phyloP scores from a whole-genome alignment of 1,140 invertebrate genomes.

The Hydropsyche tenuis region DNA sequence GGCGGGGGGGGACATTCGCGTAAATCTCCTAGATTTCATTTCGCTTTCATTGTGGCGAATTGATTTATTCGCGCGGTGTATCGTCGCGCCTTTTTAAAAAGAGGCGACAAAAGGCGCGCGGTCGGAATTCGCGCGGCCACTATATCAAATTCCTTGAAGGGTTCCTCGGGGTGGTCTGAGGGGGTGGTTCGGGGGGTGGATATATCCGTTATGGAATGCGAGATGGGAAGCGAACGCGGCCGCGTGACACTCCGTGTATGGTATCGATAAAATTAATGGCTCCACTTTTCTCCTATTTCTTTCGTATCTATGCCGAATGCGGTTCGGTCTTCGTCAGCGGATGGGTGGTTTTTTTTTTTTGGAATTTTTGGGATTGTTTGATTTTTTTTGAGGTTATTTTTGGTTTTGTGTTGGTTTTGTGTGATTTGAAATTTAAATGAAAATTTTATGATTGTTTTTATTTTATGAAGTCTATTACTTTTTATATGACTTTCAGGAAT shows the following conservation, averaged over 20 bases:
- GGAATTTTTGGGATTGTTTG: no score
- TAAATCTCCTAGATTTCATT: slow-evolving; percentile 29
- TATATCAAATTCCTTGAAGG: slow-evolving; percentile 49
- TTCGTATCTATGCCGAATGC: slow-evolving; percentile 51
- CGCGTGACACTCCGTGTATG: slow-evolving; percentile 49
- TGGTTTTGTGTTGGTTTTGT: no score
- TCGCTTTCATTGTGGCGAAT: slow-evolving; percentile 36
- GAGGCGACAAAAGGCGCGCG: slow-evolving; percentile 9
- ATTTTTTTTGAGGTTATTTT: no score
- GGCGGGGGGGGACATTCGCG: background rate
- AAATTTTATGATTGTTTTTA: no score
- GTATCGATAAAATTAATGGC: slow-evolving; percentile 52
- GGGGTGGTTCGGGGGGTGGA: background rate
- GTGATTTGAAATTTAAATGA: no score
- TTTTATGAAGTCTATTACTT: no score
- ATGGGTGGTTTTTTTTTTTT: no score
- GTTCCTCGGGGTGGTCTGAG: background rate
- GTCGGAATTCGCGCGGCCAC: slow-evolving; percentile 28
- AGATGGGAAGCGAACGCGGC: slow-evolving; percentile 40
- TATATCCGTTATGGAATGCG: slow-evolving; percentile 46
- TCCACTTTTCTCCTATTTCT: slow-evolving; percentile 51
- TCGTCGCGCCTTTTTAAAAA: slow-evolving; percentile 29
- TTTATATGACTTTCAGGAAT: no score
- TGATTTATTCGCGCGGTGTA: slow-evolving; percentile 35
- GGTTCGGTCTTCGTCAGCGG: background rate